Evolutionary conservation across 2,113 vertebrate species (phyloP).

Genomic region (Microcebus jonahi): DNA sequence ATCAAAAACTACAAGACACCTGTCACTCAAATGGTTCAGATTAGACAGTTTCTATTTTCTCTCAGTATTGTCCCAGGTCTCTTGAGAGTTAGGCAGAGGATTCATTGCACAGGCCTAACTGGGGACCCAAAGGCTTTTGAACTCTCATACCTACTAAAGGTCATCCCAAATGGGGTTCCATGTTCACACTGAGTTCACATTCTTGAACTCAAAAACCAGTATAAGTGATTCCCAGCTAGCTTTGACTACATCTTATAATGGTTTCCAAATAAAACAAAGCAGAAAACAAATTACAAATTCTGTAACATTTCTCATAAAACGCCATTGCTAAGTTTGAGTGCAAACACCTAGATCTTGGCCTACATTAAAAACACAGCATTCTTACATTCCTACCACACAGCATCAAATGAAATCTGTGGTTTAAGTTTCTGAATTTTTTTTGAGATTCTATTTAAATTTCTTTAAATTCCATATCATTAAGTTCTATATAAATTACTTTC

Average conservation of each 20-base stretch:
- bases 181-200: background rate
- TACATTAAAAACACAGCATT: background rate
- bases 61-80: background rate
- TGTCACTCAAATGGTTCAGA: background rate
- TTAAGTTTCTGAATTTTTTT: conserved; percentile 15
- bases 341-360: conserved; percentile 1
- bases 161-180: background rate
- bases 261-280: background rate
- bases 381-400: background rate
- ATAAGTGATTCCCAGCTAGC: background rate
- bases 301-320: background rate
- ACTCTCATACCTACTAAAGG: background rate
- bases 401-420: conserved; percentile 36
- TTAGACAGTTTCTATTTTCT: background rate
- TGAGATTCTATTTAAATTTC: conserved; percentile 3
- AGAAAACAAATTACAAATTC: background rate
- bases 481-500: conserved; percentile 42
- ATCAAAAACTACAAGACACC: background rate
- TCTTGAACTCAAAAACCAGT: conserved; percentile 7
- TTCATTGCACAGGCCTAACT: background rate
- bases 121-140: background rate
- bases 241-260: background rate
- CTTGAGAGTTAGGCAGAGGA: background rate
- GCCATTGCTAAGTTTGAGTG: background rate
- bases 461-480: background rate